Evolutionary conservation across 2,888 invertebrate species (phyloP).

Genomic region (Camptogramma bilineatum): DNA sequence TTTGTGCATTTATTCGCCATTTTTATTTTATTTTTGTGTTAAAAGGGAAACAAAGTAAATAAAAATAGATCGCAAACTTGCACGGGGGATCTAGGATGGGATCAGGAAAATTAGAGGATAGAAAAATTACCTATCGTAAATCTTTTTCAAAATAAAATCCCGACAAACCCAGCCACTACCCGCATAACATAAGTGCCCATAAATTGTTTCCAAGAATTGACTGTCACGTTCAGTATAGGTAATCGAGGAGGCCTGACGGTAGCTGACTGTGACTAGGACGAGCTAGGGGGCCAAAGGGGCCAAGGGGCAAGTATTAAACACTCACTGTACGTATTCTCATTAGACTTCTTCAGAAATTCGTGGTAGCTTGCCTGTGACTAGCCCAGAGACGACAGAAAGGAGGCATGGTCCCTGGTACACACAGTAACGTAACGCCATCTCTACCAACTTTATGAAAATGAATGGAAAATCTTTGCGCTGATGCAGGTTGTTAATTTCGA

Average conservation of each 20-base stretch:
- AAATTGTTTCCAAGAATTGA: constrained; percentile 24
- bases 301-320: no score
- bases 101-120: no score
- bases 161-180: background rate
- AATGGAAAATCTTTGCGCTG: background rate
- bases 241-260: constrained; percentile 11
- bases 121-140: no score
- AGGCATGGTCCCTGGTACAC: background rate
- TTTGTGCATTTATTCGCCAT: no score
- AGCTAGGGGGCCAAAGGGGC: background rate
- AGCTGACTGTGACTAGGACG: background rate
- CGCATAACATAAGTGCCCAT: background rate
- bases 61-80: no score
- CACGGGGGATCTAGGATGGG: no score
- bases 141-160: background rate
- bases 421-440: constrained; percentile 16
- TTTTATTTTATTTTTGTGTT: no score
- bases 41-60: no score
- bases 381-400: no score
- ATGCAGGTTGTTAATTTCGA: constrained; percentile 6
- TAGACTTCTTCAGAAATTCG: no score
- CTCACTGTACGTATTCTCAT: no score
- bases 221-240: constrained; percentile 1
- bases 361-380: no score
- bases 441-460: background rate